These are phyloP conservation scores for Drosophila dunni DNA, from an alignment of 1,140 invertebrate species.

Conservation along the genomic window DNA sequence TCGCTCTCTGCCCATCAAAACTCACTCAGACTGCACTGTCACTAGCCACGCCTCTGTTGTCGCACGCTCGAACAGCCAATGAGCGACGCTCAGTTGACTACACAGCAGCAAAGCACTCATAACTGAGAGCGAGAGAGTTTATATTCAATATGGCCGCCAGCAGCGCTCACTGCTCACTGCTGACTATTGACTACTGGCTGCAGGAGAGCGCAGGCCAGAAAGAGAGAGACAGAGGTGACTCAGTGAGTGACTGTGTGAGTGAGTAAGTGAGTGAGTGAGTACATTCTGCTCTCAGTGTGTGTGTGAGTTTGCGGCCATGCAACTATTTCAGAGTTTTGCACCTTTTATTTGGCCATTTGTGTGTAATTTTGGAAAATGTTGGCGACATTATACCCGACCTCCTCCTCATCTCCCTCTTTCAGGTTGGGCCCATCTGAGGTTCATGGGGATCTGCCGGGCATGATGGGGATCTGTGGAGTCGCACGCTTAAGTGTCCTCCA, in stretches of 20 bases:
- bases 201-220: conserved; percentile 20
- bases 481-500: conserved; percentile 84
- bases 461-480: conserved; percentile 56
- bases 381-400: conserved; percentile 74
- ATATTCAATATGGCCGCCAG: conserved; percentile 78
- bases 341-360: conserved; percentile 82
- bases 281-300: conserved; percentile 10
- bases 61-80: conserved; percentile 56
- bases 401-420: conserved; percentile 34
- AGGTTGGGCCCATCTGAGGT: not conserved
- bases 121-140: conserved; percentile 22
- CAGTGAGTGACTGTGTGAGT: conserved; percentile 3
- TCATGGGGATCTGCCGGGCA: not conserved
- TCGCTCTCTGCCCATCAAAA: conserved; percentile 27
- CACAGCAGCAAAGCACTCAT: conserved; percentile 17
- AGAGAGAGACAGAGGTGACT: conserved; percentile 2
- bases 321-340: conserved; percentile 75
- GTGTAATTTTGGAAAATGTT: conserved; percentile 82
- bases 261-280: conserved; percentile 3
- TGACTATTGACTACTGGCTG: conserved; percentile 11
- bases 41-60: conserved; percentile 52
- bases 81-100: conserved; percentile 19
- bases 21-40: conserved; percentile 21
- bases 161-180: conserved; percentile 43
- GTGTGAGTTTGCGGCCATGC: conserved; percentile 4